Evolutionary conservation across 2,113 vertebrate genomes (phyloP), one percentile per base, ranked within the genome.

Genomic region (Engystomops pustulosus): DNA sequence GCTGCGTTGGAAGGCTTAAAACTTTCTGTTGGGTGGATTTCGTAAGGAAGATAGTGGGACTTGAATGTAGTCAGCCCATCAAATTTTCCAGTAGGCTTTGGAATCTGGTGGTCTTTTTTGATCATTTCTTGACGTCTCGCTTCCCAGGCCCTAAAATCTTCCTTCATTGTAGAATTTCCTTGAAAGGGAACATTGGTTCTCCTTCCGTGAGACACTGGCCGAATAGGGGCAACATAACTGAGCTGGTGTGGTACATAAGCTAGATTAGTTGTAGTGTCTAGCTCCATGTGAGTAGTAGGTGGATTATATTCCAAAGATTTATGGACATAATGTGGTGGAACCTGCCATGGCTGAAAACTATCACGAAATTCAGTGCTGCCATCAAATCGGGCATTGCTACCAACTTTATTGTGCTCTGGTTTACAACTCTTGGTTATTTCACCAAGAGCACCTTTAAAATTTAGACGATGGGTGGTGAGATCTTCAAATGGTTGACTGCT

Each of bases 291-390:
- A 0, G 90, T 92, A 2, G 81, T 2, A 3, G 95, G 94, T 1
- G 89, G 91, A 18, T 88, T 3, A 0, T 96, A 94, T 41, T 90
- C 90, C 0, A 11, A 5, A 0, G 70, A 47, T 65, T 93, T 93
- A 60, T 11, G 89, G 11, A 89, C 49, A 51, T 89, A 49, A 0
- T 88, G 91, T 1, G 87, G 30, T 7, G 91, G 83, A 15, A 94
- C 76, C 14, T 88, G 55, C 94, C 94, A 95, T 0, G 92, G 87
- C 81, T 93, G 94, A 83, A 94, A 97, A 38, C 90, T 86, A 14
- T 95, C 95, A 14, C 87, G 91, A 86, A 94, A 96, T 89, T 97
- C 95, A 0, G 95, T 95, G 87, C 79, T 89, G 79, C 91, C 91
- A 36, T 90, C 85, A 83, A 97, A 95, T 5, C 41, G 88, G 45